Evolutionary conservation across 2,113 vertebrate species (phyloP), one percentile per base, ranked within the genome.

Genomic region (Datnioides undecimradiatus): DNA sequence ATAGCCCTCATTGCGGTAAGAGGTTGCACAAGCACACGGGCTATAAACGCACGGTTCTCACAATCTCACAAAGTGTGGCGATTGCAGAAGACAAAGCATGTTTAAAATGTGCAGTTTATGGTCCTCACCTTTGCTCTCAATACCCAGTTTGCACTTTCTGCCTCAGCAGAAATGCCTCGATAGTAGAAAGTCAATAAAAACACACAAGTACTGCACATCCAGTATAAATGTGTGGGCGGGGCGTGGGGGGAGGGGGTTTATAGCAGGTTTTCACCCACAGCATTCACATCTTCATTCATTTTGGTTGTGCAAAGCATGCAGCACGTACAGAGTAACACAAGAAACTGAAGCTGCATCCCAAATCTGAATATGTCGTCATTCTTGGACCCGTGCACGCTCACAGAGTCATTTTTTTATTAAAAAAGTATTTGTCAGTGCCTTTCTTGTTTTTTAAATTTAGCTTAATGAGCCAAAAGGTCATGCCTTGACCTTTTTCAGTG

Each of bases 1-100:
- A 90, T 95, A 0, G 97, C 97, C 0, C 97, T 98, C 77, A 98
- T 98, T 7, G 95, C 89, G 95, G 97, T 98, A 94, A 97, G 97
- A 85, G 21, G 16, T 72, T n/a, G 21, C 1, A 43, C 9, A 68
- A 38, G 52, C 33, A 46, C 14, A 49, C 23, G 40, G n/a, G n/a
- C n/a, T n/a, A n/a, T 23, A 48, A 19, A 21, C 1, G 29, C 41
- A 41, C 49, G 33, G 12, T 11, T 25, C 13, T 8, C n/a, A n/a
- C 17, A 23, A 40, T 48, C 16, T n/a, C n/a, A n/a, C n/a, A n/a
- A 59, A 36, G 69, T 23, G 21, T 43, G 45, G 16, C 6, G 14
- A 48, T 13, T 41, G 49, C 33, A 73, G 8, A 29, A 21, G 43
- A 9, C 16, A 11, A 51, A n/a, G 25, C 7, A 33, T 23, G 13